Base-by-base conservation (phyloP, 2,797 vertebrate species). In the Hyperoplus lanceolatus region DNA sequence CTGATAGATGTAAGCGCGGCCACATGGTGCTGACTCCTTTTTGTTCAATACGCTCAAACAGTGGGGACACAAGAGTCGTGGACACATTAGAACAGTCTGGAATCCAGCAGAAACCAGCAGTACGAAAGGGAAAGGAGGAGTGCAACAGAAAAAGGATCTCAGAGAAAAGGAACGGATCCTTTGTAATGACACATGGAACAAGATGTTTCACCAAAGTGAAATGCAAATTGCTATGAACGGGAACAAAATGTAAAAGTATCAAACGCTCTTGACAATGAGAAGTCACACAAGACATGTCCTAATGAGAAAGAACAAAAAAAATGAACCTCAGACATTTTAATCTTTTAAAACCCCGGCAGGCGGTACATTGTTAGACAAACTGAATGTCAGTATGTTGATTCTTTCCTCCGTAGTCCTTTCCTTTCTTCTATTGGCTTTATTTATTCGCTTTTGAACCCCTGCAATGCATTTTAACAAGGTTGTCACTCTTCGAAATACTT, bases 301-400 rank as follows among this genome's bases (percentile, higher is more conserved):
- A 94, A 95, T 94, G 93, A 95, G 92, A 83, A 83, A 68, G 80
- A 90, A 93, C 77, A 82, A 85, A 91, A 92, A 86, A 87, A 91
- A 75, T 63, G 70, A 89, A 87, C 83, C 73, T 83, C 84, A 92
- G 90, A 92, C 88, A 90, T 94, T 92, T 91, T 92, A 93, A 94
- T 95, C 93, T 94, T 94, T 94, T 91, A 94, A 91, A 95, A 90
- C 89, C 90, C 85, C 45, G 83, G 84, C 93, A 91, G 90, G 88
- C 86, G 64, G 87, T 84, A 88, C 92, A 91, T 94, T 94, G 92
- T 95, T 94, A 94, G 89, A 94, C 91, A 94, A 94, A 94, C 87
- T 67, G 21, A 54, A 58, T 92, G 93, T 92, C 93, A 92, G 61
- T 72, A 76, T 90, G 87, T 90, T 92, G 88, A 87, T 90, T 93